Evolutionary conservation across 2,888 invertebrate species (phyloP).

Genomic region (Chydorus sphaericus): DNA sequence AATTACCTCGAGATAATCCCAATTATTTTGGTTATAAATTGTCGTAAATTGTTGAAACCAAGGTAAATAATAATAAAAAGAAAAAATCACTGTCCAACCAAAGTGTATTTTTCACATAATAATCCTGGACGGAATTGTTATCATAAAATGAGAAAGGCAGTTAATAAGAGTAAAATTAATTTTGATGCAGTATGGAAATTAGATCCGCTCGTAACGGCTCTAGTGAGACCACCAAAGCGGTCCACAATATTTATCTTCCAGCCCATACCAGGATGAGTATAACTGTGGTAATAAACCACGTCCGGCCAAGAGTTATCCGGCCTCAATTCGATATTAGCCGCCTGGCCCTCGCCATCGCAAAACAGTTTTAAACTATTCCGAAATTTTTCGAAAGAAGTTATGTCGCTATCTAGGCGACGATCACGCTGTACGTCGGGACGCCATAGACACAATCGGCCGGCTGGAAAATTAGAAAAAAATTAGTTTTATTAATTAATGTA

Average conservation of each 20-base stretch:
- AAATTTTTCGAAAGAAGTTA: slow-evolving; percentile 63
- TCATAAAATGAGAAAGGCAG: no score
- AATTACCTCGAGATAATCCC: no score
- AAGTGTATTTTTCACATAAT: no score
- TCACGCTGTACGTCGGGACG: slow-evolving; percentile 49
- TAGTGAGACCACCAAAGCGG: slow-evolving; percentile 34
- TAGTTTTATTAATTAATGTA: neutral
- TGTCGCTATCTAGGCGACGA: slow-evolving; percentile 62
- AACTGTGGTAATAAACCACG: slow-evolving; percentile 81
- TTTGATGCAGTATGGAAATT: neutral
- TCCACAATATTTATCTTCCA: slow-evolving; percentile 86
- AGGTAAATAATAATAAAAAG: no score
- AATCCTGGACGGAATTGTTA: no score
- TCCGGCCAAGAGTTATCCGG: slow-evolving; percentile 87
- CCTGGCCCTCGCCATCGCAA: slow-evolving; percentile 51
- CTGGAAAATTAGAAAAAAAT: slow-evolving; percentile 27
- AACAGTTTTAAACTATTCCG: slow-evolving; percentile 54
- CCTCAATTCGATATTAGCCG: slow-evolving; percentile 58
- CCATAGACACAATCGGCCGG: slow-evolving; percentile 64
- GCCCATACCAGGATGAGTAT: slow-evolving; percentile 86
- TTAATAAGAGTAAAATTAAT: neutral
- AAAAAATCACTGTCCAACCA: no score
- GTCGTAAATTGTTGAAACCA: no score
- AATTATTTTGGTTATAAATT: no score
- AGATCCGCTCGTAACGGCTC: neutral